phyloP scores from a whole-genome alignment of 1,140 invertebrate species.

The Drosophila parabipectinata region DNA sequence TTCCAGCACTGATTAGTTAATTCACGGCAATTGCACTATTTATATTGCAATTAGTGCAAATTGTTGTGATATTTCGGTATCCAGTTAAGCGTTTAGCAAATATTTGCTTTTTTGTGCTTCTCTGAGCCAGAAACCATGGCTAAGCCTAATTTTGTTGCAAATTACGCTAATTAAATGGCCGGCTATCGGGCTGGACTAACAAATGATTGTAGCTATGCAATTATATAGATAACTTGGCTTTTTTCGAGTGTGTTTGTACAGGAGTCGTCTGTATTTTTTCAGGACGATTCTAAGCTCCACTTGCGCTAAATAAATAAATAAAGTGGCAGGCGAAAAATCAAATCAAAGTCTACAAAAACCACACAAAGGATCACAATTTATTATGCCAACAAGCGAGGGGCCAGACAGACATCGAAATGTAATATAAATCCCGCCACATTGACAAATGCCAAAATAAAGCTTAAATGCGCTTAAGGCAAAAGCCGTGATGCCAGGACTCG shows the following conservation, averaged over 20 bases:
- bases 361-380: constrained; percentile 77
- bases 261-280: background rate
- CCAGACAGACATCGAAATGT: constrained; percentile 59
- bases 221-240: constrained; percentile 39
- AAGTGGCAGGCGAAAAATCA: constrained; percentile 67
- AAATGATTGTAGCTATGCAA: constrained; percentile 48
- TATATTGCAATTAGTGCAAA: constrained; percentile 66
- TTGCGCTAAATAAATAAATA: constrained; percentile 74
- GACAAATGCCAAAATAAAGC: constrained; percentile 81
- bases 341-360: constrained; percentile 76
- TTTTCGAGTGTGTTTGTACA: constrained; percentile 15
- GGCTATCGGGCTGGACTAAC: constrained; percentile 18
- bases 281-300: constrained; percentile 32
- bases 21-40: constrained; percentile 42
- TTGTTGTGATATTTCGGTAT: constrained; percentile 22
- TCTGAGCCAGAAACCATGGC: constrained; percentile 8
- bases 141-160: constrained; percentile 42
- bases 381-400: constrained; percentile 49
- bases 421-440: constrained; percentile 75
- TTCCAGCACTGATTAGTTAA: constrained; percentile 35
- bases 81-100: constrained; percentile 44
- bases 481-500: constrained; percentile 1
- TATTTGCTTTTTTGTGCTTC: constrained; percentile 48
- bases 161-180: constrained; percentile 71
- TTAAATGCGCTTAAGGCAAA: constrained; percentile 74